Base-by-base conservation (phyloP, 2,888 invertebrate genomes). In the Pelosia muscerda region DNA sequence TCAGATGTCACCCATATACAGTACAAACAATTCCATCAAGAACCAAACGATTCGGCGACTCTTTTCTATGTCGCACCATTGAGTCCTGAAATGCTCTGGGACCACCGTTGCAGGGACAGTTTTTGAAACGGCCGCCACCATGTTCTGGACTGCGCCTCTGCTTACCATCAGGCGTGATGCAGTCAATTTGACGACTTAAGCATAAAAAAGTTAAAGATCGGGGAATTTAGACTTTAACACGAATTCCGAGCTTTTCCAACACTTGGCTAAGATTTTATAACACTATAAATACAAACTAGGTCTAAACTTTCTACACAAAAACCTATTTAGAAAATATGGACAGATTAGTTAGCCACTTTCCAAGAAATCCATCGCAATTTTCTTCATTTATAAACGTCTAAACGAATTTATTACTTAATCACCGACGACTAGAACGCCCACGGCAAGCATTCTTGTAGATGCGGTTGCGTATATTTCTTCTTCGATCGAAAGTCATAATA, bases 241-340 rank as follows among this genome's bases (percentile, higher is more conserved):
- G 9, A 55, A 25, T 55, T 15, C 25, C 55, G 15, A 25, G 11
- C 55, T 23, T 26, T 42, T n/a, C n/a, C n/a, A n/a, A n/a, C n/a
- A n/a, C 19, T 25, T 22, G 8, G 22, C 22, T 49, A 5, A 26
- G 19, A 26, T 26, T 49, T 61, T 26, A 49, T 5, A 26, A 61
- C 13, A 1, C 13, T 15, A 28, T 19, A 6, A 34, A 22, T 34
- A 23, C n/a, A 11, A 59, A 23, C 23, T 13, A 4, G 38, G 38
- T 42, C 6, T 38, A 49, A 61, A 61, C 66, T 66, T 66, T 66
- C 66, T 66, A 56, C 13, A 23, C 19, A 56, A 53, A 66, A 28
- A 61, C 58, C 55, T 61, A 66, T 54, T 31, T 42, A 56, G 60
- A 66, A 61, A 61, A 60, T 61, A 60, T 59, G 23, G 25, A 60